These are phyloP conservation scores for Philotrypesis tridentata DNA, from an alignment of 1,140 invertebrate species.

Conservation along the genomic window DNA sequence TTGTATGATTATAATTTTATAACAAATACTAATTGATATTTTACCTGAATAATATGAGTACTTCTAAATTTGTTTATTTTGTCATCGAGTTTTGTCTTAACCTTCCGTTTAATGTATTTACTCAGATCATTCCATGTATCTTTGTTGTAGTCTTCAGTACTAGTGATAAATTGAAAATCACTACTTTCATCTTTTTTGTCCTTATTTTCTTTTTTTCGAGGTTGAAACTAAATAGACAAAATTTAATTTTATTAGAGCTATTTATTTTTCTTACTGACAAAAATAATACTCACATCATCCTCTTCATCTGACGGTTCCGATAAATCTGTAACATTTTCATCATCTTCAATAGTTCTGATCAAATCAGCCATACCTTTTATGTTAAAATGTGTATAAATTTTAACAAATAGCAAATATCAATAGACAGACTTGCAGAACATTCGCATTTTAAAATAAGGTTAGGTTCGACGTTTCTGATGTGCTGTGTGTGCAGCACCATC, in stretches of 20 bases:
- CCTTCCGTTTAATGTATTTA: conserved; percentile 88
- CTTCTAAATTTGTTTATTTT: conserved; percentile 83
- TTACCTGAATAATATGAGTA: conserved; percentile 69
- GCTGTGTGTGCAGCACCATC: conserved; percentile 6
- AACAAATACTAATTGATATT: conserved; percentile 1
- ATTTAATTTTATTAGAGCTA: conserved; percentile 37
- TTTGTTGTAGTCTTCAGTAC: conserved; percentile 83
- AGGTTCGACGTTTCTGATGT: neutral
- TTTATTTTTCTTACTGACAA: neutral
- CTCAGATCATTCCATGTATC: conserved; percentile 90
- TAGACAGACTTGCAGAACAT: neutral
- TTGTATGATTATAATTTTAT: neutral
- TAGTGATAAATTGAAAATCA: conserved; percentile 84
- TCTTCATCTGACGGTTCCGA: conserved; percentile 89
- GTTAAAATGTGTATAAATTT: neutral
- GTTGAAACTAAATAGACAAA: conserved; percentile 80
- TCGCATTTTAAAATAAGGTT: conserved; percentile 40
- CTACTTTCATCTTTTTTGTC: conserved; percentile 83
- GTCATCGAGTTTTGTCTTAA: conserved; percentile 87
- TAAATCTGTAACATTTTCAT: conserved; percentile 83
- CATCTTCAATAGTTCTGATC: conserved; percentile 85
- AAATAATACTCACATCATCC: conserved; percentile 79
- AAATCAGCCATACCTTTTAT: conserved; percentile 65
- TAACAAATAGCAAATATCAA: conserved; percentile 8
- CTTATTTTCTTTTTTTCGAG: conserved; percentile 83